Base-by-base conservation (phyloP, 2,888 invertebrate genomes). In the Prenolepis imparis region DNA sequence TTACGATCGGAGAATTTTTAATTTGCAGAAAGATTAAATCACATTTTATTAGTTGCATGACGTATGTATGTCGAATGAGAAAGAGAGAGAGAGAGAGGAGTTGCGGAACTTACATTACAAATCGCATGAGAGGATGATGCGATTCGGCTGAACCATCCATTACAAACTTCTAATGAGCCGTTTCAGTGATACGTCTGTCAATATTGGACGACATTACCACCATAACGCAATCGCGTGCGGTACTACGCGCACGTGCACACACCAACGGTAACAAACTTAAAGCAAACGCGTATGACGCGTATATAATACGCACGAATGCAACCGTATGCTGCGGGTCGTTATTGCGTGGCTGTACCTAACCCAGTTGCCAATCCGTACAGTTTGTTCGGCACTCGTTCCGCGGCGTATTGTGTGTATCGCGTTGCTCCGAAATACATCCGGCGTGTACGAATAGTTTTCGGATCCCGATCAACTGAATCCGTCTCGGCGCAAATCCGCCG, bases 381-480 rank as follows among this genome's bases (percentile, higher is more conserved):
- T 93, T 93, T 92, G 91, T 92, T 91, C 87, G 90, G 91, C 89
- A 90, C 91, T 93, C 91, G 89, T 92, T 92, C 91, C 86, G 73
- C 88, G 86, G 57, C 9, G 48, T 52, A 44, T 59, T 44, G 86
- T 85, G 86, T 85, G 87, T 91, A 93, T 91, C 89, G 89, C 89
- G 88, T 90, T 90, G 88, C 80, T 84, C 82, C 85, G 85, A 91
- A 91, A 90, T 89, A 90, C 89, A 90, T 90, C 84, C 83, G 83
- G 90, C 91, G 90, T n/a, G n/a, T 90, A 88, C 90, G 91, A 92
- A 93, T 92, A 88, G 77, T 87, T 82, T 57, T 61, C 66, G 15
- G 28, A 32, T 72, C 2, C 81, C 44, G 24, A 15, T 24, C 59
- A 36, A 41, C 32, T 39, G 67, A 39, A 63, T 21, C 24, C 52